Conservation (phyloP, 2,888 invertebrate species). For the Esperia sulphurella region DNA sequence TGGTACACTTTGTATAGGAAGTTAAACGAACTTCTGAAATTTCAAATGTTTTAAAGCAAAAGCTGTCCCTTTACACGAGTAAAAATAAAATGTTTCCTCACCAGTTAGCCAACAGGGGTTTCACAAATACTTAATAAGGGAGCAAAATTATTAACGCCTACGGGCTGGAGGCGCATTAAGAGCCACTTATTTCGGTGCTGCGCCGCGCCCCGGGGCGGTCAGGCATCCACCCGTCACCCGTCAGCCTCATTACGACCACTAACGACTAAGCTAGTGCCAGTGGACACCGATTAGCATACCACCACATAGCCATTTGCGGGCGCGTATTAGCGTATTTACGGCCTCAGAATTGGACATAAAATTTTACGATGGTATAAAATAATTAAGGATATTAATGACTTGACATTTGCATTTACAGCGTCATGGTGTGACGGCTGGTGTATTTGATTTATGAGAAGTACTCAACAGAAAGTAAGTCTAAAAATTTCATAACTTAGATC, state of each 20-base stretch:
- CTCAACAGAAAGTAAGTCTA: background rate
- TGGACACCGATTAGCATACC: conserved; percentile 55
- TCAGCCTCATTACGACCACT: conserved; percentile 43
- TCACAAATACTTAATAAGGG: no score
- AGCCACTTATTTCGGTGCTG: no score
- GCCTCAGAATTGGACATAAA: conserved; percentile 39
- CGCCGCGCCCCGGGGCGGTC: background rate
- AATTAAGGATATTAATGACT: conserved; percentile 22
- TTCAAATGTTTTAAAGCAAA: background rate
- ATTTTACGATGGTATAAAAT: conserved; percentile 39
- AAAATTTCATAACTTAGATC: background rate
- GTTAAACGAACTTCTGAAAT: background rate
- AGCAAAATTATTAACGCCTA: no score
- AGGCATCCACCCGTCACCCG: background rate
- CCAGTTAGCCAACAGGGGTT: no score
- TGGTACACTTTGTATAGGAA: no score
- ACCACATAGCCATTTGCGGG: conserved; percentile 10
- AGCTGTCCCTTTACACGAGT: no score
- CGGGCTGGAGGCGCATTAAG: no score
- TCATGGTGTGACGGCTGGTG: background rate
- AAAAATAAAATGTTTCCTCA: no score
- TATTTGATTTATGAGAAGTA: background rate
- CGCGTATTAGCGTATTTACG: conserved; percentile 38
- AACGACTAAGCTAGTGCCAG: conserved; percentile 42
- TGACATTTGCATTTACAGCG: conserved; percentile 6